phyloP scores from a whole-genome alignment of 2,797 vertebrate species.

The Crenichthys baileyi region DNA sequence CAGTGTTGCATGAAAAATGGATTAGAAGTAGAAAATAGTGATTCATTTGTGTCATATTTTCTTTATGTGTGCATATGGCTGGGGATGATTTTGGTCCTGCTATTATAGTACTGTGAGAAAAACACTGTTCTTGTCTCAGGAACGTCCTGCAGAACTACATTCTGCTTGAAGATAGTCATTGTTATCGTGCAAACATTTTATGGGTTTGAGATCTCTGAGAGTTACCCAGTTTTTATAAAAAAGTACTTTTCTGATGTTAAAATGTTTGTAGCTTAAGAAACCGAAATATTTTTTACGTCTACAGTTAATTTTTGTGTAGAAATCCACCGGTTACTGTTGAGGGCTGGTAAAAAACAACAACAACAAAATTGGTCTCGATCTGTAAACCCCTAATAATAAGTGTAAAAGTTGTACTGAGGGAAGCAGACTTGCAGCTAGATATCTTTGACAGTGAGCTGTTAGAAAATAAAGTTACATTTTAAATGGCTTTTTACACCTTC shows the following conservation, averaged over 20 bases:
- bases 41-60: constrained; percentile 74
- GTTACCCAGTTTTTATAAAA: not conserved
- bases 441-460: not conserved
- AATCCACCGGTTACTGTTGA: no score
- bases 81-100: constrained; percentile 65
- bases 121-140: constrained; percentile 45
- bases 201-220: not conserved
- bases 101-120: constrained; percentile 54
- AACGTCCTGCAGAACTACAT: constrained; percentile 9
- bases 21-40: constrained; percentile 74
- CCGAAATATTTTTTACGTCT: not conserved
- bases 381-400: not conserved
- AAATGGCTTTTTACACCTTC: not conserved
- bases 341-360: not conserved
- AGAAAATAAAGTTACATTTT: not conserved
- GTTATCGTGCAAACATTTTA: not conserved
- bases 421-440: not conserved
- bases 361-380: no score
- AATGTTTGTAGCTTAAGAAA: not conserved
- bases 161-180: constrained; percentile 21
- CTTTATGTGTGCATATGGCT: constrained; percentile 66
- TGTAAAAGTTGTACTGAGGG: not conserved
- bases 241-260: not conserved
- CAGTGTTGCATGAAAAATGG: constrained; percentile 71
- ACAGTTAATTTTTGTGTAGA: not conserved